phyloP scores from a whole-genome alignment of 2,888 invertebrate genomes.

The Diaphora mendica region DNA sequence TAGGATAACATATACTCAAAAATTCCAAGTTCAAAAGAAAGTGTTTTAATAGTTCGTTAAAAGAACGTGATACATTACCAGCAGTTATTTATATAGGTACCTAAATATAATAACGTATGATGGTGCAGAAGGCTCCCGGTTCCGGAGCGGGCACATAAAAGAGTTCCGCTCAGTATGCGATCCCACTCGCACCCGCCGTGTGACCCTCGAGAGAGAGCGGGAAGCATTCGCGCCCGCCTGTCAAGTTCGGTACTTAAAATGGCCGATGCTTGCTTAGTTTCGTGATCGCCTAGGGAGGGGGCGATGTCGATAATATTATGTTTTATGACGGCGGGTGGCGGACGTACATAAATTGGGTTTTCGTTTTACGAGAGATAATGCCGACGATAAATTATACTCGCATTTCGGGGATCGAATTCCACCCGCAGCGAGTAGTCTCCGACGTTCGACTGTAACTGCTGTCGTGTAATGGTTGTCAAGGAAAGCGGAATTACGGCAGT shows the following conservation, averaged over 20 bases:
- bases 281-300: constrained; percentile 85
- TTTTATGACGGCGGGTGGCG: constrained; percentile 80
- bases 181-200: constrained; percentile 57
- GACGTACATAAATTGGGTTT: constrained; percentile 80
- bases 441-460: constrained; percentile 48
- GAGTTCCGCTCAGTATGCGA: constrained; percentile 65
- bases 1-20: not conserved
- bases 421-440: constrained; percentile 56
- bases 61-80: constrained; percentile 15
- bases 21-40: not conserved
- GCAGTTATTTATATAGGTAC: constrained; percentile 48
- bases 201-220: constrained; percentile 32
- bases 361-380: constrained; percentile 83
- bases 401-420: constrained; percentile 73
- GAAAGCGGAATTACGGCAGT: constrained; percentile 67
- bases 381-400: constrained; percentile 76
- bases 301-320: constrained; percentile 84
- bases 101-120: constrained; percentile 59
- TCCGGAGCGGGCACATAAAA: constrained; percentile 74
- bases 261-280: constrained; percentile 83
- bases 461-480: constrained; percentile 57
- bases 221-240: constrained; percentile 65
- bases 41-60: not conserved
- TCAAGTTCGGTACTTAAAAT: constrained; percentile 81
- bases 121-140: constrained; percentile 71